Evolutionary conservation across 1,140 invertebrate genomes (phyloP).

Genomic region (Euura saliciscinereae): DNA sequence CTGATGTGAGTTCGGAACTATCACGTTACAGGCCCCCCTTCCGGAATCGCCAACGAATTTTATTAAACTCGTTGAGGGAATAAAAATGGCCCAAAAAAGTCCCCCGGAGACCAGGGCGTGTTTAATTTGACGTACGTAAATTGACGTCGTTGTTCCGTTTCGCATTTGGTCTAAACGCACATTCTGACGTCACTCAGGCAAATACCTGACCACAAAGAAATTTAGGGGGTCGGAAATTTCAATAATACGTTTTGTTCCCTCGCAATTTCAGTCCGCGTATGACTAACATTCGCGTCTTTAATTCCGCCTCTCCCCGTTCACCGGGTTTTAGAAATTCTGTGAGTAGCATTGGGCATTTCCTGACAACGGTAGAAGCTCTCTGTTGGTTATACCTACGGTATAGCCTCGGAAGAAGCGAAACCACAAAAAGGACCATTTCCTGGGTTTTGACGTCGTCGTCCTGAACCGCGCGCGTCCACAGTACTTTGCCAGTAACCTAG

Average conservation of each 20-base stretch:
- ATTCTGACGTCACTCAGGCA: no score
- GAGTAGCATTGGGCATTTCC: conserved; percentile 6
- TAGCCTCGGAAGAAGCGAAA: background rate
- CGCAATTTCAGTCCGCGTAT: no score
- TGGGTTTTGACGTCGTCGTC: background rate
- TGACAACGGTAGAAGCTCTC: background rate
- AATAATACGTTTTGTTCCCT: background rate
- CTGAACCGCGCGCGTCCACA: background rate
- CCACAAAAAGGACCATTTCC: background rate
- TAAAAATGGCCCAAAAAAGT: background rate
- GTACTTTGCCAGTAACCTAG: no score
- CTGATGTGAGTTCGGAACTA: no score
- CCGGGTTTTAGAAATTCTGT: background rate
- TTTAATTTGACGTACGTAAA: background rate
- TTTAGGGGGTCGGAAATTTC: background rate
- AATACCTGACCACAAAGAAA: background rate
- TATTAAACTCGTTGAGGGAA: no score
- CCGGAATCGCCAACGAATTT: no score
- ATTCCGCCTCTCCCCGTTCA: background rate
- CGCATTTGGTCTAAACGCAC: no score
- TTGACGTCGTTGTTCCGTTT: background rate
- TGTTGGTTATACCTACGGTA: background rate
- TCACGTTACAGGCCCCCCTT: no score
- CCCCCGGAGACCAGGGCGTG: background rate
- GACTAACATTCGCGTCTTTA: background rate